Percentiles rank a stretch among this genome's conserved stretches.
Evolutionary conservation across 2,113 vertebrate genomes (phyloP).

Genomic region (Erythrocercus mccallii): DNA sequence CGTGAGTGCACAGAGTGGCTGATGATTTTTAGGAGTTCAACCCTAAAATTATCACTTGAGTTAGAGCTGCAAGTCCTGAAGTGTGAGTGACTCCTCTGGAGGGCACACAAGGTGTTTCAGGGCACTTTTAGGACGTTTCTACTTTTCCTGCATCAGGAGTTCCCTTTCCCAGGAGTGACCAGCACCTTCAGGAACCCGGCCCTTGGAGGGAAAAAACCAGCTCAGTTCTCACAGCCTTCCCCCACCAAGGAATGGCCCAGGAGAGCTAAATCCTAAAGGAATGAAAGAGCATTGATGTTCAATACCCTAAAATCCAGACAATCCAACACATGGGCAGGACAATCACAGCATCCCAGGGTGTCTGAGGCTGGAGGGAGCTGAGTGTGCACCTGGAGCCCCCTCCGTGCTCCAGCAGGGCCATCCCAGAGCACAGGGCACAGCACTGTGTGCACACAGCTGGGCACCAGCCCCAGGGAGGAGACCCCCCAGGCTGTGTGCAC

Average conservation of each 20-base stretch:
- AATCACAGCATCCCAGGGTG: rapidly evolving
- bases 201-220: not conserved
- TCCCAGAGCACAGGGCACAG: not conserved
- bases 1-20: rapidly evolving
- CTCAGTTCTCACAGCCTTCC: not conserved
- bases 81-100: not conserved
- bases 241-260: not conserved
- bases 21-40: not conserved
- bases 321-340: rapidly evolving
- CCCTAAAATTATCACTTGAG: not conserved
- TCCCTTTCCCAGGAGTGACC: not conserved
- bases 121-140: not conserved
- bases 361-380: not conserved
- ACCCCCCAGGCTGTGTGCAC: not conserved
- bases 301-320: not conserved
- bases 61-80: not conserved
- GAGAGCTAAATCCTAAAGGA: no score
- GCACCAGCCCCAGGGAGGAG: not conserved
- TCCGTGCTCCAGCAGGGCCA: not conserved
- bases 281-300: rapidly evolving
- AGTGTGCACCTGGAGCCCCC: not conserved
- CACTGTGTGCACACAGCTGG: not conserved
- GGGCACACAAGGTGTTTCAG: not conserved
- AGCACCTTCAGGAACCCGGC: no score
- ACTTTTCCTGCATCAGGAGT: not conserved